Percentiles rank a stretch among this genome's conserved stretches.
Evolutionary conservation across 2,888 invertebrate genomes (phyloP).

Genomic region (Cryptocephalus moraei): DNA sequence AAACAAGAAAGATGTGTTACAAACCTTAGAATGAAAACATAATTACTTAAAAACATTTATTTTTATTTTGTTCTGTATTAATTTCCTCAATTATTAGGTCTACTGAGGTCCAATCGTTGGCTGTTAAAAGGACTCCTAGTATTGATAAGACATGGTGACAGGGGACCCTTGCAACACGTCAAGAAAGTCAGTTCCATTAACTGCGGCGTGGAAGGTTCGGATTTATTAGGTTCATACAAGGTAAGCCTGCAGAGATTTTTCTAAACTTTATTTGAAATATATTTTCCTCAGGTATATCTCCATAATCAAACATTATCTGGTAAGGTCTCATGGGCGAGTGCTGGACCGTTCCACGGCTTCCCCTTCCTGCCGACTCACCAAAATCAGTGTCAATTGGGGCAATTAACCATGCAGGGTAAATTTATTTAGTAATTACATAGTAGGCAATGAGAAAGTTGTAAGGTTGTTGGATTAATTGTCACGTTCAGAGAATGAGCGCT

Average conservation of each 20-base stretch:
- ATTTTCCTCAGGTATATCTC: slow-evolving; percentile 41
- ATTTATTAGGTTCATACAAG: slow-evolving; percentile 32
- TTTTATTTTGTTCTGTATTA: slow-evolving; percentile 22
- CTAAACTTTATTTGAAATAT: background rate
- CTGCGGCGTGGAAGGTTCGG: slow-evolving; percentile 49
- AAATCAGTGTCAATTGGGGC: slow-evolving; percentile 70
- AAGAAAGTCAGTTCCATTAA: slow-evolving; percentile 67
- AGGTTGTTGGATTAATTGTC: no score
- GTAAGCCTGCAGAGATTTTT: slow-evolving; percentile 16
- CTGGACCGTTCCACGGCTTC: slow-evolving; percentile 77
- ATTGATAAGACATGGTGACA: slow-evolving; percentile 79
- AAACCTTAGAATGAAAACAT: no score
- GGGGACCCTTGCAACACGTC: slow-evolving; percentile 78
- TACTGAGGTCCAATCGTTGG: slow-evolving; percentile 39
- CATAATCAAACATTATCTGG: slow-evolving; percentile 46
- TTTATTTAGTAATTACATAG: background rate
- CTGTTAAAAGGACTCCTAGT: slow-evolving; percentile 61
- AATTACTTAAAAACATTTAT: slow-evolving; percentile 1
- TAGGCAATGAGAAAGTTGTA: no score
- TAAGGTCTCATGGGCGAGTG: slow-evolving; percentile 63
- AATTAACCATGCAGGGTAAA: slow-evolving; percentile 68
- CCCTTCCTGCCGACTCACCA: slow-evolving; percentile 59
- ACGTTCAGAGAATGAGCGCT: no score
- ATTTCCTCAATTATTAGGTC: no score
- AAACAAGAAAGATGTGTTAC: no score